Conservation (phyloP, 2,797 vertebrate species). For the Lutjanus campechanus region DNA sequence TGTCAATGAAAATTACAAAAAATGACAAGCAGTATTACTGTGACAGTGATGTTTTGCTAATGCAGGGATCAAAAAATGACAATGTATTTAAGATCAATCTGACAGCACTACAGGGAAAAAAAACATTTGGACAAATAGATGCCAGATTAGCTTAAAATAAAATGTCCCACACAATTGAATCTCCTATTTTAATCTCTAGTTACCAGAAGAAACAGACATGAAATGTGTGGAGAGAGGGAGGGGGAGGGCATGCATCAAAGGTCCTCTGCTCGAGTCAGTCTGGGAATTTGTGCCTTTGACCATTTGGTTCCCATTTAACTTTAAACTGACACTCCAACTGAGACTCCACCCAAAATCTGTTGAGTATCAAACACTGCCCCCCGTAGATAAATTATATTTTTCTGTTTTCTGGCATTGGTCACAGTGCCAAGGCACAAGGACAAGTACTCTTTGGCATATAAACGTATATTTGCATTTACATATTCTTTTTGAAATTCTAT, state of each 20-base stretch:
- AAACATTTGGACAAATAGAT: neutral
- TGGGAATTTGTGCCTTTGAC: neutral
- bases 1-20: neutral
- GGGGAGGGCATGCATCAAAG: neutral
- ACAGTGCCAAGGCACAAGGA: too few species aligned
- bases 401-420: too few species aligned
- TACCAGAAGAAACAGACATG: neutral
- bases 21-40: neutral
- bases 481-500: too few species aligned
- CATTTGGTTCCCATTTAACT: neutral
- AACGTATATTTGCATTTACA: too few species aligned
- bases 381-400: neutral
- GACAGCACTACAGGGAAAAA: neutral
- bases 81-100: neutral
- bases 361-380: neutral
- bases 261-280: neutral
- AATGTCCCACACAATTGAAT: neutral
- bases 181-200: neutral
- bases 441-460: too few species aligned
- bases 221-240: neutral
- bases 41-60: neutral
- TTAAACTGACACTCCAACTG: neutral
- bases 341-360: neutral
- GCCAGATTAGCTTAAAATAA: neutral
- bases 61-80: neutral